Percentiles rank a stretch among this genome's conserved stretches.
These are phyloP conservation scores for Catharus bicknelli DNA, from an alignment of 2,113 vertebrate species.

Conservation along the genomic window DNA sequence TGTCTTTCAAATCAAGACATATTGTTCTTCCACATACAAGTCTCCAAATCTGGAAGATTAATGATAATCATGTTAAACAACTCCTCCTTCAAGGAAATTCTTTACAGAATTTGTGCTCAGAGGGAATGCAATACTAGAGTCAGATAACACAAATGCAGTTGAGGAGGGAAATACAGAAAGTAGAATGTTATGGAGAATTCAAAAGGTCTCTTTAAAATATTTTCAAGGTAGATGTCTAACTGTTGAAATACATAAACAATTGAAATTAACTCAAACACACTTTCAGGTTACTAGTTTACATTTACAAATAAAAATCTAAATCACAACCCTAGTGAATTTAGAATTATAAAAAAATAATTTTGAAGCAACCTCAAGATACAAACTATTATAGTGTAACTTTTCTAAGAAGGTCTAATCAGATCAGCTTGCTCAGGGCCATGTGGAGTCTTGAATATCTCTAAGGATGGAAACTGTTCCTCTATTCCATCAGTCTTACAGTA, in stretches of 20 bases:
- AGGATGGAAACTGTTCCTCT: not conserved
- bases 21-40: constrained; percentile 78
- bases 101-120: not conserved
- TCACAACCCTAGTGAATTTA: not conserved
- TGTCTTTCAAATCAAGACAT: constrained; percentile 83
- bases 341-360: not conserved
- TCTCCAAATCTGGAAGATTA: constrained; percentile 76
- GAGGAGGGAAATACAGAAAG: not conserved
- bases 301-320: not conserved
- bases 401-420: not conserved
- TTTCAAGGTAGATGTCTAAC: not conserved
- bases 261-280: not conserved
- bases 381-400: not conserved
- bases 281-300: not conserved
- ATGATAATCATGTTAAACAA: constrained; percentile 24
- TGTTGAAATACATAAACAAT: not conserved
- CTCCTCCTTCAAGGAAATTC: not conserved
- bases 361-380: not conserved
- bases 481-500: not conserved
- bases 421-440: not conserved
- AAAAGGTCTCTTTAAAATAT: not conserved
- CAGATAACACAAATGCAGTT: not conserved
- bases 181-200: not conserved
- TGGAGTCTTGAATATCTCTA: not conserved
- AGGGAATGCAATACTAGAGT: not conserved